phyloP scores from a whole-genome alignment of 2,797 vertebrate genomes.

The Limosa lapponica region DNA sequence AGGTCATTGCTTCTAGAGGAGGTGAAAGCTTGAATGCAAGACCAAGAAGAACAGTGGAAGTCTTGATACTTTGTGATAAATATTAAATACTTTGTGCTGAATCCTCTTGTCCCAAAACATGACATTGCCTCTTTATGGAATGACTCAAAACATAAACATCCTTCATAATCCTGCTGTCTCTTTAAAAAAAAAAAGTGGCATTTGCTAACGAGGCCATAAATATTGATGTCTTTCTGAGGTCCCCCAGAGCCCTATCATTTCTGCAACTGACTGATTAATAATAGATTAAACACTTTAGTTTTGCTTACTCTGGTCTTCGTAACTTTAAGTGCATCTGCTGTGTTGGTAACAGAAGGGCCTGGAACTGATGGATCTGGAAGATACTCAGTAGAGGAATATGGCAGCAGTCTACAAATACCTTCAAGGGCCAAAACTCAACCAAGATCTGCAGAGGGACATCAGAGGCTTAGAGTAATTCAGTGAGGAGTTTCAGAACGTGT shows the following conservation, averaged over 20 bases:
- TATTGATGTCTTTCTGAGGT: constrained; percentile 78
- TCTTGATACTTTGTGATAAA: constrained; percentile 42
- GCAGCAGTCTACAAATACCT: constrained; percentile 46
- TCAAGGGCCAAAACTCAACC: constrained; percentile 39
- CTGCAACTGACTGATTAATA: constrained; percentile 83
- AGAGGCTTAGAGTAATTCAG: constrained; percentile 10
- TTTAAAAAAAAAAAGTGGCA: constrained; percentile 43
- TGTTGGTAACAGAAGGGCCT: constrained; percentile 52
- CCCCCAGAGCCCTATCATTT: constrained; percentile 79
- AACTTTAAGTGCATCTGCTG: constrained; percentile 74
- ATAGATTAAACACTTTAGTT: constrained; percentile 84
- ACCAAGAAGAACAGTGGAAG: not conserved
- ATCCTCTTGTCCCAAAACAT: constrained; percentile 57
- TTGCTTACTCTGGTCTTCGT: constrained; percentile 77
- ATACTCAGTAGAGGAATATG: constrained; percentile 26
- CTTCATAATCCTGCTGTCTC: constrained; percentile 46
- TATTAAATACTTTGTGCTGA: constrained; percentile 44
- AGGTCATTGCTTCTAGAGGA: not conserved
- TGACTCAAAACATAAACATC: constrained; percentile 66
- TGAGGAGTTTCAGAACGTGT: not conserved
- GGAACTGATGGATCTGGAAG: constrained; percentile 27
- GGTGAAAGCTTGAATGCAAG: not conserved
- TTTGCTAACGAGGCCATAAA: constrained; percentile 81
- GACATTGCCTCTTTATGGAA: constrained; percentile 56
- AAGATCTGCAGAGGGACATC: not conserved